A percentile compares a stretch with the other conserved stretches of the same genome.
These are phyloP conservation scores for Schizopygopsis pylzovi DNA, from an alignment of 2,797 vertebrate species.

Conservation along the genomic window DNA sequence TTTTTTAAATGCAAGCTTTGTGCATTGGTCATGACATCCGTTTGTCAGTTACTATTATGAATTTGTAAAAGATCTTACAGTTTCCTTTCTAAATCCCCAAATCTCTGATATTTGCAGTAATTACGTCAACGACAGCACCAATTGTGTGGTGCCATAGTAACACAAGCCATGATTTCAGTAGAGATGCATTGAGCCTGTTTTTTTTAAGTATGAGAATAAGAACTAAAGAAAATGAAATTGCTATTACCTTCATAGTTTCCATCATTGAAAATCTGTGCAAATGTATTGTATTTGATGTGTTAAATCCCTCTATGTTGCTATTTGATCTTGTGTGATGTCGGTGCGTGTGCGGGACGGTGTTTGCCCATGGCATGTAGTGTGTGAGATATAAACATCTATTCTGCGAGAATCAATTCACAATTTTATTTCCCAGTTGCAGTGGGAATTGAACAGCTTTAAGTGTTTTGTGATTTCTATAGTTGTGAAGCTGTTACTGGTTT, in stretches of 20 bases:
- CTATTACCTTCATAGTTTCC: background rate
- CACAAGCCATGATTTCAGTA: background rate
- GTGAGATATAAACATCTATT: background rate
- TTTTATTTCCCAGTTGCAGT: background rate
- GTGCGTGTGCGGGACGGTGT: background rate
- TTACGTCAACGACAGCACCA: background rate
- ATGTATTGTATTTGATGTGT: background rate
- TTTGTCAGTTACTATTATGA: background rate
- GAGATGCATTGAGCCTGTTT: background rate
- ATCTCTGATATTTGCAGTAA: background rate
- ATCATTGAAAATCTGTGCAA: background rate
- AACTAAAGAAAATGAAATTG: background rate
- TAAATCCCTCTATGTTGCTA: background rate
- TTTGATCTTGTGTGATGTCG: background rate
- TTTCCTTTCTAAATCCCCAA: background rate
- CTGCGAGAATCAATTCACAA: background rate
- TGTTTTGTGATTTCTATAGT: constrained; percentile 1
- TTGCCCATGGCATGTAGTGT: background rate
- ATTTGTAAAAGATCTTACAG: background rate
- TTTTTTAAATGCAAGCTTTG: background rate
- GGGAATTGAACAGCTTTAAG: background rate
- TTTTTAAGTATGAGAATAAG: background rate
- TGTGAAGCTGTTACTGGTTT: constrained; percentile 5
- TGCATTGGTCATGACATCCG: background rate
- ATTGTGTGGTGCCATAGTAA: background rate